Base-by-base conservation (phyloP, 2,113 vertebrate genomes). In the Anthoscopus minutus region DNA sequence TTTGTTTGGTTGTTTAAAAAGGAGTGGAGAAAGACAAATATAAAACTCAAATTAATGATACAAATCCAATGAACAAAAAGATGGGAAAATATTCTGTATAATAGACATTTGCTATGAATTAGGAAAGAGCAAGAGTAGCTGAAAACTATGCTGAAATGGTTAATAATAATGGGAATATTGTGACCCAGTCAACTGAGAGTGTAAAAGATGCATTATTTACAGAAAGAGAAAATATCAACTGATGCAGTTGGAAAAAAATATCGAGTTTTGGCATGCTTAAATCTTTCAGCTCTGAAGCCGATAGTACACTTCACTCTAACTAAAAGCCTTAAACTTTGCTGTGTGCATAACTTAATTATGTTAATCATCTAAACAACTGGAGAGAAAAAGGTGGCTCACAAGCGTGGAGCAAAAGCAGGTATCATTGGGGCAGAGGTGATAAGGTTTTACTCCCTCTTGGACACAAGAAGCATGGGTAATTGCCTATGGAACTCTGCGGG, bases 391-490 rank as follows among this genome's bases (percentile, higher is more conserved):
- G 64, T 96, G 80, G n/a, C 64, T 94, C 76, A 51, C 0, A 0
- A 90, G 42, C 2, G 0, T 2, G 6, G 66, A 93, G 88, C 50
- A 85, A 78, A 93, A 95, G 57, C 13, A 8, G 79, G 35, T 6
- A 4, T 60, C 60, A 47, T 80, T 7, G 20, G 71, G 91, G 86
- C 51, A 94, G 82, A 94, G 91, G 92, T 96, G 95, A 96, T 94
- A 95, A 96, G 82, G 79, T 92, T 94, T 93, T 90, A 74, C 86
- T 96, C 92, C 91, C 88, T 90, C 83, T 93, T 96, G 92, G 86
- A 95, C 96, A 90, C 51, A 81, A 77, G 76, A 94, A 81, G 51
- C 64, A 66, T 71, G 80, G 14, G 64, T 94, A 96, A 93, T 96
- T 92, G 83, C 72, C 94, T 95, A 31, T 94, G 88, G 94, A 94